Percentiles rank a stretch among this genome's conserved stretches.
Evolutionary conservation across 2,113 vertebrate species (phyloP).

Genomic region (Atractosteus spatula): DNA sequence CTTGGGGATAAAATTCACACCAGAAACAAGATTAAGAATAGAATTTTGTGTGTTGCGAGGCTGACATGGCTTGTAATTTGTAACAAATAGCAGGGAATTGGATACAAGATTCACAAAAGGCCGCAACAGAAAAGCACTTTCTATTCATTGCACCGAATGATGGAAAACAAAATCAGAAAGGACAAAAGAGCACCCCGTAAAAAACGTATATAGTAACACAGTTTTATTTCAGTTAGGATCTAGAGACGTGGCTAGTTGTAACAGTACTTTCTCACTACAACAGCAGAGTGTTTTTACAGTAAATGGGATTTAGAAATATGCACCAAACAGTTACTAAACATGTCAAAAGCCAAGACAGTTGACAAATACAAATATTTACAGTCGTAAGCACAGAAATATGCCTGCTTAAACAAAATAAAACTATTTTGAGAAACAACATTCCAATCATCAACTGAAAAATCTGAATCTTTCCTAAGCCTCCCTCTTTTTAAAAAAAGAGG

Average conservation of each 20-base stretch:
- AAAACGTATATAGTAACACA: background rate
- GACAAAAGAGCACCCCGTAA: too few relatives aligned
- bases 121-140: too few relatives aligned
- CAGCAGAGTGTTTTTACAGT: background rate
- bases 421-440: background rate
- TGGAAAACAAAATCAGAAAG: too few relatives aligned
- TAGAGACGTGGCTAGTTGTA: background rate
- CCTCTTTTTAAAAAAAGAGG: too few relatives aligned
- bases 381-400: background rate
- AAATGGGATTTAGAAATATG: background rate
- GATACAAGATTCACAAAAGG: too few relatives aligned
- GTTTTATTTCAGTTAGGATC: background rate
- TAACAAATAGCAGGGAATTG: too few relatives aligned
- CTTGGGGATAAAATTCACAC: too few relatives aligned
- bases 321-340: background rate
- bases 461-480: too few relatives aligned
- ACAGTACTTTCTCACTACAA: background rate
- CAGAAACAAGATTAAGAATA: too few relatives aligned
- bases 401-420: background rate
- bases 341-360: conserved; percentile 4
- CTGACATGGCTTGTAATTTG: too few relatives aligned
- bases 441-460: background rate
- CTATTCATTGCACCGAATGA: too few relatives aligned
- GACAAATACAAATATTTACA: background rate
- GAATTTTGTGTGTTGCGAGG: too few relatives aligned